Evolutionary conservation across 2,113 vertebrate species (phyloP).

Genomic region (Catharus fuscescens): DNA sequence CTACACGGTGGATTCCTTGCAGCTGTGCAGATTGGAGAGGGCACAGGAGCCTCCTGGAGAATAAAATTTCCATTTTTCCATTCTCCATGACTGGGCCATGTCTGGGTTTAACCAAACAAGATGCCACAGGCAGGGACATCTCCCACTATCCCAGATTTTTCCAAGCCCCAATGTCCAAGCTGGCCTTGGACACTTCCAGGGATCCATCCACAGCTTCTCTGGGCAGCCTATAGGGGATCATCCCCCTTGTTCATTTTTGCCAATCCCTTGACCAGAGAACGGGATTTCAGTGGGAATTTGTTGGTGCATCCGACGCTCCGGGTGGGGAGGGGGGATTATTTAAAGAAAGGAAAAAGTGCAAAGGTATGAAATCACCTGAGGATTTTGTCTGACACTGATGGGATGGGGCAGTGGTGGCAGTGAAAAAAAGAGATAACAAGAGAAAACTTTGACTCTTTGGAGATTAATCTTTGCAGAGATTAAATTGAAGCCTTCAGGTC

Average conservation of each 20-base stretch:
- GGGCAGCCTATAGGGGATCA: fast-evolving
- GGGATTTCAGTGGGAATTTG: not conserved
- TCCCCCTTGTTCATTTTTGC: not conserved
- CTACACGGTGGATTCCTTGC: fast-evolving
- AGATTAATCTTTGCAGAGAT: conserved; percentile 8
- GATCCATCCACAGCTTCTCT: not conserved
- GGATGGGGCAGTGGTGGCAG: not conserved
- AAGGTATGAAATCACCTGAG: not conserved
- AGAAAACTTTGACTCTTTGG: conserved; percentile 1
- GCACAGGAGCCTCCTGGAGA: not conserved
- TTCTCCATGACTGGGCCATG: fast-evolving
- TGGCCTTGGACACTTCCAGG: not conserved
- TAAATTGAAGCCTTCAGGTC: conserved; percentile 13
- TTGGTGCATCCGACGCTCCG: not conserved
- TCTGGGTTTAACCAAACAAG: not conserved
- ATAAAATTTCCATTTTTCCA: not conserved
- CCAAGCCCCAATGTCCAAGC: fast-evolving
- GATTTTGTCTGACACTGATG: not conserved
- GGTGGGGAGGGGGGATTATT: not conserved
- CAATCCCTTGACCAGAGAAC: not conserved
- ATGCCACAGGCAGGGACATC: not conserved
- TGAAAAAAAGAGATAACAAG: not conserved
- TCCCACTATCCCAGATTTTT: fast-evolving
- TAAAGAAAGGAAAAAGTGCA: not conserved
- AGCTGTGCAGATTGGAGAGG: not conserved